These are phyloP conservation scores for Eonycteris spelaea DNA, from an alignment of 2,113 vertebrate genomes.

Conservation along the genomic window DNA sequence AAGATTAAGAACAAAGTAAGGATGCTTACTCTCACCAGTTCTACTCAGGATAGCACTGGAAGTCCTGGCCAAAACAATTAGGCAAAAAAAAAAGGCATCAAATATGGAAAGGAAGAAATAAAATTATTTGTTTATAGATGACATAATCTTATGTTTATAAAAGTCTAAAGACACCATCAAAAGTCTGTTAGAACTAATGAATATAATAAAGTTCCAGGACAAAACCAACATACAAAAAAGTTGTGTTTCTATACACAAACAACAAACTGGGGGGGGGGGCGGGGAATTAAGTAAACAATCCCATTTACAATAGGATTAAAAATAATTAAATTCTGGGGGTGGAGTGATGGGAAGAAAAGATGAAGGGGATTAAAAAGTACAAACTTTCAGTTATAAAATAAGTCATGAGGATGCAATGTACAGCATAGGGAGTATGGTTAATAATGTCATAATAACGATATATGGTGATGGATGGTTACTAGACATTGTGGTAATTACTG, in stretches of 20 bases:
- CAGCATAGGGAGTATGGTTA: not conserved
- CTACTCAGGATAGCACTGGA: not conserved
- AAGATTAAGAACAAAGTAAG: not conserved
- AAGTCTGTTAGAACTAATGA: not conserved
- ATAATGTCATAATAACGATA: not conserved
- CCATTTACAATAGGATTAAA: not conserved
- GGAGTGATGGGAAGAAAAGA: not conserved
- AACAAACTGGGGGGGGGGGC: no score
- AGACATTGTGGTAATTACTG: not conserved
- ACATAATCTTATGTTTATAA: not conserved
- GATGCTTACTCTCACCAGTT: not conserved
- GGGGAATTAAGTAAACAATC: not conserved
- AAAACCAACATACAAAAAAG: not conserved
- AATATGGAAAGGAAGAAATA: not conserved
- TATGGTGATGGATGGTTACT: not conserved
- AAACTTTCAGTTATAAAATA: not conserved
- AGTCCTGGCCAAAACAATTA: not conserved
- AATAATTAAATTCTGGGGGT: not conserved
- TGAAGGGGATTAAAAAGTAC: not conserved
- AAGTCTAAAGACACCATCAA: not conserved
- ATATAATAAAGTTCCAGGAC: not conserved
- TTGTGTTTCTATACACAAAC: not conserved
- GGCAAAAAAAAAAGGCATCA: not conserved
- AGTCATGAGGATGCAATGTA: not conserved
- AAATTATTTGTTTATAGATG: not conserved